phyloP scores from a whole-genome alignment of 1,140 invertebrate genomes.

The Platorchestia sp. region DNA sequence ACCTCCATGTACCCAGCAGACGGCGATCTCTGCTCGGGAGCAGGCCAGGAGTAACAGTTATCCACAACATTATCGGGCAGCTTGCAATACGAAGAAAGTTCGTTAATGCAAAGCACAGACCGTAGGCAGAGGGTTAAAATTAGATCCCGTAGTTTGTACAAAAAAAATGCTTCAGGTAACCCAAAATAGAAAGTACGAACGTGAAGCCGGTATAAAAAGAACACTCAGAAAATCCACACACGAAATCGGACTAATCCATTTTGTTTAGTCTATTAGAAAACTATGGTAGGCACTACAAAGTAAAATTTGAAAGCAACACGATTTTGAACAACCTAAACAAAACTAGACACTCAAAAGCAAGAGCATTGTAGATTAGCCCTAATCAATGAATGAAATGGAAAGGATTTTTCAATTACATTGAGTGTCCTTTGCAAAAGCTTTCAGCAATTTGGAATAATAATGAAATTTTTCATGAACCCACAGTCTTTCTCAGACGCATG shows the following conservation, averaged over 20 bases:
- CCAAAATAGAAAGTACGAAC: not conserved
- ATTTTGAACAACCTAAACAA: not conserved
- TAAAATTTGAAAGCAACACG: not conserved
- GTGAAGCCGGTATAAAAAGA: not conserved
- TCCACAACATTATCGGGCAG: slow-evolving; percentile 46
- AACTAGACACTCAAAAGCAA: not conserved
- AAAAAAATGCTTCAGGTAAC: not conserved
- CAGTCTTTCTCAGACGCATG: not conserved
- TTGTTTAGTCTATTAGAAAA: not conserved
- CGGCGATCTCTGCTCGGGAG: slow-evolving; percentile 42
- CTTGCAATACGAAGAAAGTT: slow-evolving; percentile 33
- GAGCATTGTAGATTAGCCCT: not conserved
- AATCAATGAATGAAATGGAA: not conserved
- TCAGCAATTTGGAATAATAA: not conserved
- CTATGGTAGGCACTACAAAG: not conserved
- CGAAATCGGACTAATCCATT: not conserved
- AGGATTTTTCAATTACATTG: not conserved
- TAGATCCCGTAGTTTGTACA: slow-evolving; percentile 49
- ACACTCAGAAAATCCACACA: not conserved
- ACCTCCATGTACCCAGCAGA: slow-evolving; percentile 18
- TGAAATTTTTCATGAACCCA: not conserved
- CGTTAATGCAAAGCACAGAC: slow-evolving; percentile 23
- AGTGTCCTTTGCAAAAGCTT: not conserved
- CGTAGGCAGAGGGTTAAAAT: slow-evolving; percentile 26
- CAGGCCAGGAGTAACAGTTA: slow-evolving; percentile 31